Percentiles rank a stretch among this genome's conserved stretches.
These are phyloP conservation scores for Oedothorax gibbosus DNA, from an alignment of 1,140 invertebrate species.

Conservation along the genomic window DNA sequence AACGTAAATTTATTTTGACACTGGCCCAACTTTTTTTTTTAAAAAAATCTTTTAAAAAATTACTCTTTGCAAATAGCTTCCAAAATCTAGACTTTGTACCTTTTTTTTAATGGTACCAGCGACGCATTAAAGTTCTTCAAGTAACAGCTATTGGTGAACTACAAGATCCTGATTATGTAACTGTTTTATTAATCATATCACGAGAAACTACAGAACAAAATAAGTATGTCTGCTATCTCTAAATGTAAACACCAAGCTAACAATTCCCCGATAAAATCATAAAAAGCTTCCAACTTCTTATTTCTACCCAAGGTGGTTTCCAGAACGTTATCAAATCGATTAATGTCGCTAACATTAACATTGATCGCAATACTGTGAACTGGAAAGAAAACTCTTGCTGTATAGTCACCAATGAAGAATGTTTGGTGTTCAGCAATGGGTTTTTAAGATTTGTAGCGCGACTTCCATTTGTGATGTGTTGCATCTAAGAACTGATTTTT, in stretches of 20 bases:
- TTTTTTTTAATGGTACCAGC: neutral
- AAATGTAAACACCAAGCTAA: neutral
- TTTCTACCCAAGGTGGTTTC: slow-evolving; percentile 11
- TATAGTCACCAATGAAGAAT: neutral
- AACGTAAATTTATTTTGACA: slow-evolving; percentile 24
- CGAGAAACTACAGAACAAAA: neutral
- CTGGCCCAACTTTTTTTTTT: slow-evolving; percentile 7
- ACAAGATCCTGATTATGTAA: neutral
- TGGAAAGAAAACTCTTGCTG: slow-evolving; percentile 11
- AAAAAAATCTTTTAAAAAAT: neutral
- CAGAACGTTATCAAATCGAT: neutral
- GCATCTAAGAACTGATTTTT: neutral
- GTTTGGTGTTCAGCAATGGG: slow-evolving; percentile 2
- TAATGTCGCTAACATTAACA: neutral
- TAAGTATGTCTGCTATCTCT: neutral
- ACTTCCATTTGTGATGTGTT: neutral
- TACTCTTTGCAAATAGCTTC: neutral
- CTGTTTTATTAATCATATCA: neutral
- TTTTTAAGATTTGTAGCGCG: neutral
- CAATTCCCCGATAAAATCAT: neutral
- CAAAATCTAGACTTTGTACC: neutral
- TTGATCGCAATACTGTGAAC: neutral
- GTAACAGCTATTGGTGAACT: neutral
- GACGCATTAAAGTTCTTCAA: slow-evolving; percentile 10
- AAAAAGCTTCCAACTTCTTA: neutral